Evolutionary conservation across 2,888 invertebrate genomes (phyloP).

Genomic region (Willowsia nigromaculata): DNA sequence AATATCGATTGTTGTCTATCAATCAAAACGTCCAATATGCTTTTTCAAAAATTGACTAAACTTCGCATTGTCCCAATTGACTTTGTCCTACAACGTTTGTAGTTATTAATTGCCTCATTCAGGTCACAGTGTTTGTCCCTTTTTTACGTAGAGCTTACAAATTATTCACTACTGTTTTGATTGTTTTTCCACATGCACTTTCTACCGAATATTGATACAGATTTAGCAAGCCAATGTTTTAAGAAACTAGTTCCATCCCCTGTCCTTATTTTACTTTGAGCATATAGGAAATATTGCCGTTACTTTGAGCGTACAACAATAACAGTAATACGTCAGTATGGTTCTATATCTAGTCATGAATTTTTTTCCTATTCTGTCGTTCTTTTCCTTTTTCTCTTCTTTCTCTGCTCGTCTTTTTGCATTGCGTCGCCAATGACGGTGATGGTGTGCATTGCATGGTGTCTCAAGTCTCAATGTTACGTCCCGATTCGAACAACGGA

Average conservation of each 20-base stretch:
- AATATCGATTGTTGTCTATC: no score
- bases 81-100: no score
- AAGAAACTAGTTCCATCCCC: not conserved
- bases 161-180: not conserved
- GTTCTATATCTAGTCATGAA: not conserved
- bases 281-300: not conserved
- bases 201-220: not conserved
- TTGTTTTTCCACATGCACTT: not conserved
- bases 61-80: no score
- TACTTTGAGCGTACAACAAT: not conserved
- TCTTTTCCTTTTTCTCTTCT: not conserved
- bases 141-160: no score
- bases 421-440: not conserved
- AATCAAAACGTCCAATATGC: no score
- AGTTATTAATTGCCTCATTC: no score
- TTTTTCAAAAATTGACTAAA: no score
- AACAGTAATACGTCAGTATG: not conserved
- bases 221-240: not conserved
- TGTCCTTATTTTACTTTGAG: not conserved
- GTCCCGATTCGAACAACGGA: not conserved
- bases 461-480: slow-evolving; percentile 22
- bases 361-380: not conserved
- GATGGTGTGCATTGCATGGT: not conserved
- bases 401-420: not conserved
- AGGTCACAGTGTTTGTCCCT: no score